Evolutionary conservation across 1,140 invertebrate genomes (phyloP), one percentile per base, ranked within the genome.

Genomic region (Geopemphigus sp.): DNA sequence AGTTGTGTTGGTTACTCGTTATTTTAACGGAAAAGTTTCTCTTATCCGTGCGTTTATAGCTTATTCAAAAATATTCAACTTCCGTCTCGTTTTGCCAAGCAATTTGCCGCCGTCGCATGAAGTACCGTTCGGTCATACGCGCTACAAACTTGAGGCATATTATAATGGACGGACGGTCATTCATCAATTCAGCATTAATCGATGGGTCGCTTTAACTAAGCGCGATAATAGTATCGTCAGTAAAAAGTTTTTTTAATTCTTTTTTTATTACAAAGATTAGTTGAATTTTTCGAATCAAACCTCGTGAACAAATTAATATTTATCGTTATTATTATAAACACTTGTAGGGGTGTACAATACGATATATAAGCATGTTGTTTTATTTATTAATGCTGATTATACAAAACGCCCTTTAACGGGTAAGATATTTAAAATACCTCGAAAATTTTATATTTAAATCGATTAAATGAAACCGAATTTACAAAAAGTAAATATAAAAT

Each of bases 61-160:
- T 12, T 61, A 45, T 78, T 78, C 57, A 0, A 63, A 29, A 24
- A 78, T 29, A 24, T 78, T 61, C 19, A 47, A 45, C 8, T 78
- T 78, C 11, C 22, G 61, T 26, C 24, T 78, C 14, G 39, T 26
- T n/a, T 78, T 78, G 26, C 74, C 74, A 3, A 26, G 45, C 10
- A 63, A 78, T 78, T 50, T 78, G 22, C 74, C 74, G 50, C 32
- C 74, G 19, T 78, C 74, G 4, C 57, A 61, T n/a, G 74, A 78
- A 78, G 57, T 78, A 5, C 74, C 56, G 12, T 78, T 78, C 50
- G 74, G 74, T 50, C 74, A 78, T 50, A 78, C 74, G 17, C 61
- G 74, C 1, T 78, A 78, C 17, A 78, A 78, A 63, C 4, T 78
- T 0, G 32, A 39, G n/a, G 57, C 57, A 0, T 10, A 63, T 50